Base-by-base conservation (phyloP, 2,888 invertebrate genomes). In the Slavum lentiscoides region DNA sequence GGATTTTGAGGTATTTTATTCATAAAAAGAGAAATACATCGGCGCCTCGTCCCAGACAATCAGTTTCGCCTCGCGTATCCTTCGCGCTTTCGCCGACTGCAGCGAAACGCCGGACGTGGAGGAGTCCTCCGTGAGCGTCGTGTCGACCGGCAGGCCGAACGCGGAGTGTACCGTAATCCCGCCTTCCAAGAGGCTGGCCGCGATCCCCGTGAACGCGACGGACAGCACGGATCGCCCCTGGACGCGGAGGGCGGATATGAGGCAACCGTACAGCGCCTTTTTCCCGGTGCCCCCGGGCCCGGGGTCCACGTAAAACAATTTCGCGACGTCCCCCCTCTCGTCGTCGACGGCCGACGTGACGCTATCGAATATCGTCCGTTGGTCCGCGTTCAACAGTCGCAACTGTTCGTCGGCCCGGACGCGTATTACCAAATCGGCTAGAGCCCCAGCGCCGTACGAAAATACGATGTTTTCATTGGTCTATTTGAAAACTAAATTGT, bases 31-130 rank as follows among this genome's bases (percentile, higher is more conserved):
- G n/a, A n/a, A n/a, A 19, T 61, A 66, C 74, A 82, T 82, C 13
- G 82, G 80, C 11, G 74, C 55, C 23, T 82, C 77, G 43, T 74
- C 74, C 64, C 64, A 68, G 23, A 82, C 39, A 13, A 82, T 80
- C n/a, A 82, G n/a, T 13, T 53, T 37, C 19, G 73, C 39, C 6
- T 82, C 74, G 1, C 68, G 39, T 17, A 82, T 53, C 30, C 19
- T 64, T 3, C 15, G 13, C 17, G 67, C 61, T 8, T 17, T 17
- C 4, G 15, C 17, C 2, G 55, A 49, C 17, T 53, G 30, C 23
- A 61, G 15, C 19, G 2, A 30, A 43, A 59, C n/a, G 11, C 62
- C 58, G 3, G 82, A 82, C 4, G 67, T 73, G n/a, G n/a, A n/a
- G 4, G 82, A 77, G 2, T 43, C 13, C 15, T 19, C n/a, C 9